phyloP scores from a whole-genome alignment of 2,888 invertebrate genomes.

The Gastracanthus pulcherrimus region DNA sequence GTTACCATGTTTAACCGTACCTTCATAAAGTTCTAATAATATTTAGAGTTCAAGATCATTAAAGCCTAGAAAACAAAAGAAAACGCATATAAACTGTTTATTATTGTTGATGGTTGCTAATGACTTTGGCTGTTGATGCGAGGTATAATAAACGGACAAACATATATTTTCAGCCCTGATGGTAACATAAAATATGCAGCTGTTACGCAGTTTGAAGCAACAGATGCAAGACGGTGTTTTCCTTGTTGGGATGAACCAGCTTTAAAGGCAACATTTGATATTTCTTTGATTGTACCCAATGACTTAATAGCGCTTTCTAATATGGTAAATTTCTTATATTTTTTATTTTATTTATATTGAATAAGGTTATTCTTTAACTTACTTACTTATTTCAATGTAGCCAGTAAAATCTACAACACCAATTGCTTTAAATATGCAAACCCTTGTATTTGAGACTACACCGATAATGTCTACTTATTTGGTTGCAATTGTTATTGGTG shows the following conservation, averaged over 20 bases:
- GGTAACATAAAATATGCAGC: constrained; percentile 91
- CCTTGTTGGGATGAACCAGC: constrained; percentile 99
- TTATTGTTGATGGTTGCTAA: neutral
- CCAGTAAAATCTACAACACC: constrained; percentile 70
- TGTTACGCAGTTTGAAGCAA: constrained; percentile 95
- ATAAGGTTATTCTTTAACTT: neutral
- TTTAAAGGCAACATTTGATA: constrained; percentile 95
- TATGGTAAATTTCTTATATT: constrained; percentile 82
- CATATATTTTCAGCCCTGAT: constrained; percentile 77
- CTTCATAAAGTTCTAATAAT: too few relatives aligned
- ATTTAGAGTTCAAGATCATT: too few relatives aligned
- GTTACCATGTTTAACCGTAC: too few relatives aligned
- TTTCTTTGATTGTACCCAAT: constrained; percentile 89
- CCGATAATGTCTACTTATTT: constrained; percentile 98
- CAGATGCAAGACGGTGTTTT: constrained; percentile 94
- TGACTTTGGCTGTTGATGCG: neutral
- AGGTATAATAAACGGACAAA: neutral
- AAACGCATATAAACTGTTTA: neutral
- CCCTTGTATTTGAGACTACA: constrained; percentile 80
- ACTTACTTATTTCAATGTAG: constrained; percentile 64
- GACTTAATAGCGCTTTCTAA: constrained; percentile 94
- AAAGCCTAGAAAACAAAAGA: too few relatives aligned
- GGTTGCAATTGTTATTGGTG: constrained; percentile 95
- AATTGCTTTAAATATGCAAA: constrained; percentile 59
- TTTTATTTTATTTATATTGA: neutral